These are phyloP conservation scores for Panthera tigris DNA, from an alignment of 2,113 vertebrate species.

Conservation along the genomic window DNA sequence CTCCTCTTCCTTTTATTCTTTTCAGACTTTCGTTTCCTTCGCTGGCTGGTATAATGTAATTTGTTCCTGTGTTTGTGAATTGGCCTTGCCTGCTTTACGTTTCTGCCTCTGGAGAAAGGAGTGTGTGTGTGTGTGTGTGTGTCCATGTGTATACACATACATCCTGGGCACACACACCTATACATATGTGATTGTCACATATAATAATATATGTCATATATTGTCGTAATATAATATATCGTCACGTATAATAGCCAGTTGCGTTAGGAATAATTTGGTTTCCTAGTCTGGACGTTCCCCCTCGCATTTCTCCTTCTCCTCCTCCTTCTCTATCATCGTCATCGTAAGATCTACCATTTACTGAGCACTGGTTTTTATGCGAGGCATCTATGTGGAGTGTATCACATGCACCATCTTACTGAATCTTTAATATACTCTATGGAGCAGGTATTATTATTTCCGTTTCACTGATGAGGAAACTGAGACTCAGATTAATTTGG, in stretches of 20 bases:
- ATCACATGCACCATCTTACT: background rate
- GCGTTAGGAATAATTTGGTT: background rate
- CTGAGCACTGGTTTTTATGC: background rate
- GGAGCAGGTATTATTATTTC: background rate
- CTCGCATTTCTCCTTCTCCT: background rate
- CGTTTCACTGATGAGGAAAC: slow-evolving; percentile 2
- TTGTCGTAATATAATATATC: no score
- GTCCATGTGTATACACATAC: fast-evolving
- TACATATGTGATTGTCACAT: background rate
- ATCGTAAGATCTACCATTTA: background rate
- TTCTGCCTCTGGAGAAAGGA: background rate
- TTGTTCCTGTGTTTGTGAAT: background rate
- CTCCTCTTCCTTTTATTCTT: slow-evolving; percentile 11
- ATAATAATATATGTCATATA: background rate
- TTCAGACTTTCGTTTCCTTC: background rate
- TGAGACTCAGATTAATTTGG: background rate
- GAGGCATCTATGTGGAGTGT: background rate
- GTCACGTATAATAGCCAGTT: background rate
- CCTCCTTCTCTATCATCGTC: background rate
- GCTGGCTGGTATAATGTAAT: background rate
- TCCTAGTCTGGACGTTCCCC: background rate
- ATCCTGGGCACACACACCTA: background rate
- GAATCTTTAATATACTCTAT: background rate
- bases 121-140: background rate
- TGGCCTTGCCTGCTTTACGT: background rate